Evolutionary conservation across 2,113 vertebrate genomes (phyloP), one percentile per base, ranked within the genome.

Genomic region (Sitta europaea): DNA sequence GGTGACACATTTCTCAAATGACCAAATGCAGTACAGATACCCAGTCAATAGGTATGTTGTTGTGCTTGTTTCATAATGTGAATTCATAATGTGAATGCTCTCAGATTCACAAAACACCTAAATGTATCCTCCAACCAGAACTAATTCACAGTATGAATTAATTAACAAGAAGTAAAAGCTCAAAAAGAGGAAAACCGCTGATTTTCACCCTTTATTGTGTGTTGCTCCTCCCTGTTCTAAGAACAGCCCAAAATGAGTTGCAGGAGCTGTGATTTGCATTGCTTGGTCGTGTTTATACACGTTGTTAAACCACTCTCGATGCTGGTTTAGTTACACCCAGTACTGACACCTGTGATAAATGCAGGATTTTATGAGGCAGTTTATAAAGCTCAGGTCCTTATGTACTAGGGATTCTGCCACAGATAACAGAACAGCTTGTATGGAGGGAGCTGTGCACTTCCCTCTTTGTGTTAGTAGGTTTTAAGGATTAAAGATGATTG

Each of bases 251-350:
- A 81, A 92, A 77, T 36, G 43, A 72, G 31, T 75, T 92, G 73
- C 76, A 81, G 86, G 80, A 95, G 70, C 75, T 86, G 71, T 73
- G 88, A 88, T 96, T 95, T 95, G 90, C 90, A 92, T 96, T 68
- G 50, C 92, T 80, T 55, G 43, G 42, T 86, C 94, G 4, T 96
- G 94, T 96, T 90, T 36, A 51, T 90, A 88, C 92, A 90, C 27
- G 96, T 80, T 72, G 73, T 73, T 67, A 90, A 94, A 94, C 67
- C 42, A 48, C 88, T 77, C 51, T 93, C 48, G n/a, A 6, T 74
- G 51, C 62, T 63, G 68, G 55, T 92, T 93, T 73, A 93, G 95
- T 74, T 96, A 91, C 91, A 95, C 94, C 86, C 86, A 89, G 57
- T 38, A 82, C 51, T 0, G 1, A 74, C 78, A 90, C 5, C 45